These are phyloP conservation scores for Aelia acuminata DNA, from an alignment of 2,888 invertebrate genomes.

Conservation along the genomic window DNA sequence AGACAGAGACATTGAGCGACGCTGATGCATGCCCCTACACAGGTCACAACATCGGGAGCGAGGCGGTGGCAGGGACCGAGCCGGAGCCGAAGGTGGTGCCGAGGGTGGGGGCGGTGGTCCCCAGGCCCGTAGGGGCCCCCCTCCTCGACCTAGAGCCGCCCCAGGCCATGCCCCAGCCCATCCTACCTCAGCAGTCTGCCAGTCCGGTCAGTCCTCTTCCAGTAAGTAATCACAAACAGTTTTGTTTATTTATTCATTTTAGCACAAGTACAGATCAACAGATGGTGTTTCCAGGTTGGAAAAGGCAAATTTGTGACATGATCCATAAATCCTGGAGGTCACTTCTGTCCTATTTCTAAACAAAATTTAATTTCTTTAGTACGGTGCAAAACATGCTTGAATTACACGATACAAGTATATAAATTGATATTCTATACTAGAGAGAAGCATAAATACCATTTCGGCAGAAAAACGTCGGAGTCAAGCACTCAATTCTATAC, in stretches of 20 bases:
- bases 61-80: slow-evolving; percentile 10
- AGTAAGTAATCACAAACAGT: slow-evolving; percentile 31
- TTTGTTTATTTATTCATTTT: neutral
- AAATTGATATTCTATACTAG: no score
- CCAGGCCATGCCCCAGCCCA: slow-evolving; percentile 49
- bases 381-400: neutral
- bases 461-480: no score
- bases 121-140: slow-evolving; percentile 56
- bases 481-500: no score
- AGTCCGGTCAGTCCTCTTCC: slow-evolving; percentile 53
- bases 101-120: slow-evolving; percentile 58
- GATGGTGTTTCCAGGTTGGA: neutral
- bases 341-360: neutral
- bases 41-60: slow-evolving; percentile 63
- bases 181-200: slow-evolving; percentile 50
- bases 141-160: slow-evolving; percentile 64
- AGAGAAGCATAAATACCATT: no score
- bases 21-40: neutral
- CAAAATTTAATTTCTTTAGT: neutral
- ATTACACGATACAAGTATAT: no score
- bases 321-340: neutral
- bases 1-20: neutral
- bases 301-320: neutral
- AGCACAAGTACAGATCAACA: neutral
- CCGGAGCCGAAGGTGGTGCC: slow-evolving; percentile 76